Percentiles rank a stretch among this genome's conserved stretches.
Conservation (phyloP, 2,888 invertebrate genomes). For the Apamea anceps region DNA sequence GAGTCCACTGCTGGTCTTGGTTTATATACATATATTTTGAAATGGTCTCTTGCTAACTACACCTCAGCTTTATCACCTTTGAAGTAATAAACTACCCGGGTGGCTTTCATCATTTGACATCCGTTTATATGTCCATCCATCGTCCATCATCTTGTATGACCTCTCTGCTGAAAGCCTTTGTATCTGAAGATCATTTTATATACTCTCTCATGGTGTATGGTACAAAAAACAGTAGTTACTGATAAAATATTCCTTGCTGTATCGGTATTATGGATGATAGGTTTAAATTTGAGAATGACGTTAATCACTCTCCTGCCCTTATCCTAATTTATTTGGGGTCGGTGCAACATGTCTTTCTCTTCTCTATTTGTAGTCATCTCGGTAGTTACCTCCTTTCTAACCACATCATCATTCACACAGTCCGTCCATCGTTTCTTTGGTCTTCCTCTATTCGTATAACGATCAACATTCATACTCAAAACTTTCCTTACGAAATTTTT, state of each 20-base stretch:
- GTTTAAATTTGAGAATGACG: too few species aligned
- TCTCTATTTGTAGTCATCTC: too few species aligned
- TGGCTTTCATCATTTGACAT: not conserved
- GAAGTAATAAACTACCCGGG: conserved; percentile 8
- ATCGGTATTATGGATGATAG: not conserved
- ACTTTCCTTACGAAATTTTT: not conserved
- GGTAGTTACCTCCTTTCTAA: not conserved
- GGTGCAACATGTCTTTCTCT: too few species aligned
- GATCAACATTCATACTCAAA: not conserved
- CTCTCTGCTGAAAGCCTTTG: not conserved
- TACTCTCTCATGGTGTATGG: not conserved
- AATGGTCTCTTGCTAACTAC: not conserved
- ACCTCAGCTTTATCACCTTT: not conserved
- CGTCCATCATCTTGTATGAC: too few species aligned
- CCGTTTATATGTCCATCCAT: not conserved
- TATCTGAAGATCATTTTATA: not conserved
- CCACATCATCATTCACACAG: not conserved
- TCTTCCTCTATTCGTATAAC: not conserved
- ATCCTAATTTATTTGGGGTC: not conserved
- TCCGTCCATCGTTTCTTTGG: not conserved
- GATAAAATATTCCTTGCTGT: not conserved
- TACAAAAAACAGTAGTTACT: not conserved
- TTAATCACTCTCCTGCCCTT: not conserved
- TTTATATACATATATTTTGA: conserved; percentile 22
- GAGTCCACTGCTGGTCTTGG: conserved; percentile 13